Base-by-base conservation (phyloP, 2,888 invertebrate species). In the Troilus luridus region DNA sequence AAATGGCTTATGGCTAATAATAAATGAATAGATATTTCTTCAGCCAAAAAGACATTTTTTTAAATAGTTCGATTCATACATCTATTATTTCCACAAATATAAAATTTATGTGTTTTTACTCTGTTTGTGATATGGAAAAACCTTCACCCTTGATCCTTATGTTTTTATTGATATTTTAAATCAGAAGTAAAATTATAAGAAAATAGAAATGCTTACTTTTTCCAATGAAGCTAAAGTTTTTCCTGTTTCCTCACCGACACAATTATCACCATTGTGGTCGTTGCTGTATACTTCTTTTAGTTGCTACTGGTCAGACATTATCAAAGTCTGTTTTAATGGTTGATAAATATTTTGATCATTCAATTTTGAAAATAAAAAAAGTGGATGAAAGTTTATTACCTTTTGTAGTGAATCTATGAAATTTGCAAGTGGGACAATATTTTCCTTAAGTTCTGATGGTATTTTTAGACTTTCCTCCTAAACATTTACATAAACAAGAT, bases 301-400 rank as follows among this genome's bases (percentile, higher is more conserved):
- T 85, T 85, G 85, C 85, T 85, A 85, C 85, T 85, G 56, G 85
- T 58, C 85, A 85, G n/a, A 85, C 85, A 85, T 85, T 5, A 56
- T 85, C 21, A 11, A 85, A 56, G 56, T 85, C 17, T 56, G 85
- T 85, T 85, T 58, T 85, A 41, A n/a, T 56, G 12, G 7, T 56
- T 85, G 54, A n/a, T 56, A 12, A n/a, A 56, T n/a, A 85, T 5
- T 56, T 7, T 1, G 1, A 58, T 58, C 5, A 85, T 56, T 85
- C 56, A 56, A 85, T n/a, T 85, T 56, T 8, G 6, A 56, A 41
- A 41, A 8, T 77, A n/a, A 1, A 6, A 85, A n/a, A n/a, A 56
- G n/a, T 21, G 21, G 5, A n/a, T 85, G 10, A 56, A 9, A 21
- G 56, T 56, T 56, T 54, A 56, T 56, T 56, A 85, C 85, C 85